Percentiles rank a stretch among this genome's conserved stretches.
phyloP scores from a whole-genome alignment of 2,888 invertebrate genomes.

The Tyria jacobaeae region DNA sequence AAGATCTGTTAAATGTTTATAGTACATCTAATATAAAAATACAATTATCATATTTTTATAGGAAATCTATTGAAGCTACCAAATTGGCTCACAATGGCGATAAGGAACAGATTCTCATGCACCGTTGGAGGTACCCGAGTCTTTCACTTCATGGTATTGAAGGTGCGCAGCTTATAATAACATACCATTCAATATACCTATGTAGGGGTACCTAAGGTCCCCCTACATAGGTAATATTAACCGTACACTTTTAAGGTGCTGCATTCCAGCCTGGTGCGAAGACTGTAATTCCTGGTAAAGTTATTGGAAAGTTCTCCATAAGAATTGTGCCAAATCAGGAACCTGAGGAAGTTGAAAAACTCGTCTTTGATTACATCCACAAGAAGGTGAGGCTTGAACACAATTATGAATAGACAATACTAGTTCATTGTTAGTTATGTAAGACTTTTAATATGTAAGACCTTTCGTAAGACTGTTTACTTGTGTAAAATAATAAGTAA shows the following conservation, averaged over 20 bases:
- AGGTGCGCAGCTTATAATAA: conserved; percentile 71
- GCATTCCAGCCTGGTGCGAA: conserved; percentile 97
- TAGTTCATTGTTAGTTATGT: too few species aligned
- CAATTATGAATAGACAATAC: too few species aligned
- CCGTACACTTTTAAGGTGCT: conserved; percentile 82
- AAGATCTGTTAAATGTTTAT: background rate
- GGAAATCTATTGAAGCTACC: conserved; percentile 89
- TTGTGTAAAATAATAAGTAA: conserved; percentile 2
- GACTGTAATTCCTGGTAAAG: conserved; percentile 97
- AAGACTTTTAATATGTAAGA: too few species aligned
- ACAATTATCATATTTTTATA: conserved; percentile 34
- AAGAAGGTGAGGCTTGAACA: conserved; percentile 77
- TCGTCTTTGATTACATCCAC: conserved; percentile 92
- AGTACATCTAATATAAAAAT: background rate
- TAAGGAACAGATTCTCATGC: conserved; percentile 95
- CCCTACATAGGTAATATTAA: background rate
- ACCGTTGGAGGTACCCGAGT: conserved; percentile 97
- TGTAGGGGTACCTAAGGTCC: too few species aligned
- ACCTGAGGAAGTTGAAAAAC: conserved; percentile 92
- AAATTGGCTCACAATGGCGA: conserved; percentile 91
- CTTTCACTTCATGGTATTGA: conserved; percentile 98
- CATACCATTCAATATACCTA: background rate
- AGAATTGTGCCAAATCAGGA: conserved; percentile 98
- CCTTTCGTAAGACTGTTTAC: conserved; percentile 8
- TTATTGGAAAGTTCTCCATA: conserved; percentile 98